Percentiles rank a stretch among this genome's conserved stretches.
These are phyloP conservation scores for Sussaba pulchella DNA, from an alignment of 2,888 invertebrate genomes.

Conservation along the genomic window DNA sequence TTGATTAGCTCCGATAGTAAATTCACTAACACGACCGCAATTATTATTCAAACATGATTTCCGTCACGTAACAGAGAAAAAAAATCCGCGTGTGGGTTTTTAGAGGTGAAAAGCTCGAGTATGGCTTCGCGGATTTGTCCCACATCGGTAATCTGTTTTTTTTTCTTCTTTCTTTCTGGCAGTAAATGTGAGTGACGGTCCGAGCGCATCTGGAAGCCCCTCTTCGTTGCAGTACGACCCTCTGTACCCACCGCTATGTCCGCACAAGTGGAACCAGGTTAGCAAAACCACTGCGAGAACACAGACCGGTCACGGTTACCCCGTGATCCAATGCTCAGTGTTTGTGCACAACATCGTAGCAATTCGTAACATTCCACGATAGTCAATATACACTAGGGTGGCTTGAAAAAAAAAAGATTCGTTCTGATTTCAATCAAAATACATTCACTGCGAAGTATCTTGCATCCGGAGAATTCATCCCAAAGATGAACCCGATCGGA, in stretches of 20 bases:
- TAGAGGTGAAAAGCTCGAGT: constrained; percentile 44
- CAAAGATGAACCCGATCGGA: no score
- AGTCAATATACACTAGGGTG: constrained; percentile 60
- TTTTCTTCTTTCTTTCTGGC: constrained; percentile 27
- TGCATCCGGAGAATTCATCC: no score
- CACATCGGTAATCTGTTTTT: constrained; percentile 31
- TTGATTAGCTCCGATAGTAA: no score
- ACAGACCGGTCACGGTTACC: constrained; percentile 22
- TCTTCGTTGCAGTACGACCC: constrained; percentile 46
- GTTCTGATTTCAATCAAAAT: no score
- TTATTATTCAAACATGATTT: no score
- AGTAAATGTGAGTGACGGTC: constrained; percentile 49
- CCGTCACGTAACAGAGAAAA: no score
- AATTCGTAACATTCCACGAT: constrained; percentile 50
- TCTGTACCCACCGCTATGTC: no score
- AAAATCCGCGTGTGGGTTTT: not conserved
- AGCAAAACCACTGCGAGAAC: constrained; percentile 8
- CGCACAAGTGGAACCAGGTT: constrained; percentile 9
- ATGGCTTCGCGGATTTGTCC: constrained; percentile 61
- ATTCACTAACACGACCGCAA: no score
- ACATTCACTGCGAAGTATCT: no score
- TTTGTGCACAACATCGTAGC: not conserved
- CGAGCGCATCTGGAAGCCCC: constrained; percentile 61
- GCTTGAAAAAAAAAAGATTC: no score
- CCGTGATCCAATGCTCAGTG: constrained; percentile 20